phyloP scores from a whole-genome alignment of 2,113 vertebrate genomes.

The Perca flavescens region DNA sequence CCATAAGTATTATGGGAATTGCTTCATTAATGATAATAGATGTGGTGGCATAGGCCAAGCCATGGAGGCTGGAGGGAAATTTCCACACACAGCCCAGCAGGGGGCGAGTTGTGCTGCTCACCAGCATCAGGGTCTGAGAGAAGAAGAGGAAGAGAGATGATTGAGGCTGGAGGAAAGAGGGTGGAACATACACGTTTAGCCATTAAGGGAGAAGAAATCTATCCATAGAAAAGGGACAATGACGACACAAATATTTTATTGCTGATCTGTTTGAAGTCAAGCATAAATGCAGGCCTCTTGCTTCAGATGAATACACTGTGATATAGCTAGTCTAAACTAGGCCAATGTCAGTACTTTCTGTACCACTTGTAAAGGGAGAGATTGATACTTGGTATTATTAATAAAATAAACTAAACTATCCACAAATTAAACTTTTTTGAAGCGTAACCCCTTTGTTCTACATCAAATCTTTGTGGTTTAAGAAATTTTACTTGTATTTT shows the following conservation, averaged over 20 bases:
- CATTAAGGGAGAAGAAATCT: not conserved
- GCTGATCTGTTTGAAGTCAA: not conserved
- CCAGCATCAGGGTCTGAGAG: slow-evolving; percentile 82
- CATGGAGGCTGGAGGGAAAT: slow-evolving; percentile 77
- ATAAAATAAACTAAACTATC: no score
- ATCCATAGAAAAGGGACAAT: not conserved
- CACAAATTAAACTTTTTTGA: no score
- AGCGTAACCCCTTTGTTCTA: not conserved
- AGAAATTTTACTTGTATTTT: not conserved
- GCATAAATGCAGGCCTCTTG: not conserved
- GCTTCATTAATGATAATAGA: slow-evolving; percentile 86
- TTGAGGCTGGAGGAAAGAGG: not conserved
- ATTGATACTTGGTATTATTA: no score
- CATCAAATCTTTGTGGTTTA: not conserved
- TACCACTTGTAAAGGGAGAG: no score
- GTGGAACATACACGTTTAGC: not conserved
- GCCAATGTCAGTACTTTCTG: not conserved
- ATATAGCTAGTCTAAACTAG: not conserved
- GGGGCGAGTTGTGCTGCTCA: slow-evolving; percentile 85
- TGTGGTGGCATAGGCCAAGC: slow-evolving; percentile 82
- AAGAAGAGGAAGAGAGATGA: not conserved
- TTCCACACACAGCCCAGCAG: slow-evolving; percentile 86
- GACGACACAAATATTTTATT: not conserved
- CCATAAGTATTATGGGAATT: slow-evolving; percentile 85
- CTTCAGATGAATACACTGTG: not conserved